Evolutionary conservation across 64 coral and sea anemone genomes (phyloP).

Genomic region (Porites australiensis): DNA sequence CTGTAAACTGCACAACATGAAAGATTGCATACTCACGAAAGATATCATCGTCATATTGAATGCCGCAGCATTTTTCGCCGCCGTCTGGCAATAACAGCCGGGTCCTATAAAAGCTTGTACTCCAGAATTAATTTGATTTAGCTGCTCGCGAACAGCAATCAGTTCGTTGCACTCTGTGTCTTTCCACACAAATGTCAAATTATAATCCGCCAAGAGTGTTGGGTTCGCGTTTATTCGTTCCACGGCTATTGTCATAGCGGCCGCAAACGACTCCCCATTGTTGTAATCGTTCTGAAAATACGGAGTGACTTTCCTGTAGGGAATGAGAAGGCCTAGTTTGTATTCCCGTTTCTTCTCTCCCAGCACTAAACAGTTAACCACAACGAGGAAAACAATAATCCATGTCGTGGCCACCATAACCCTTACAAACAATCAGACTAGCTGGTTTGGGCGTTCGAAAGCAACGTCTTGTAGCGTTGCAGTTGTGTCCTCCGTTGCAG

Average conservation of each 20-base stretch:
- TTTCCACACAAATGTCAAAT: constrained; percentile 92
- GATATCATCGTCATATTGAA: constrained; percentile 89
- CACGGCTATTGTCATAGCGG: constrained; percentile 89
- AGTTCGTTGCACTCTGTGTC: constrained; percentile 89
- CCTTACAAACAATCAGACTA: background rate
- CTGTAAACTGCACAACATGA: background rate
- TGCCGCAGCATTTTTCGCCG: constrained; percentile 87
- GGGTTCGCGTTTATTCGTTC: constrained; percentile 78
- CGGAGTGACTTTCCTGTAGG: constrained; percentile 59
- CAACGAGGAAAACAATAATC: constrained; percentile 12
- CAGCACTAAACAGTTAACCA: background rate
- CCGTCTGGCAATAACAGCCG: constrained; percentile 80
- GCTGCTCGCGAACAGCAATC: constrained; percentile 78
- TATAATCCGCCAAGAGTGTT: constrained; percentile 76
- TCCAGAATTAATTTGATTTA: constrained; percentile 76
- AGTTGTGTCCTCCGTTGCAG: no score
- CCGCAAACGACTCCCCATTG: constrained; percentile 74
- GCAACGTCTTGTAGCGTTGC: no score
- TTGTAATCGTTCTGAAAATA: constrained; percentile 38
- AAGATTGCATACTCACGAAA: constrained; percentile 78
- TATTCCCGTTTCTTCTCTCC: constrained; percentile 73
- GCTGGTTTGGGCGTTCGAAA: background rate
- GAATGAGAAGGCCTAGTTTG: constrained; percentile 84
- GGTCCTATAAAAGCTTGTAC: constrained; percentile 93
- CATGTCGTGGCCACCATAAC: constrained; percentile 15